Evolutionary conservation across 2,888 invertebrate species (phyloP).

Genomic region (Macrosiphum euphorbiae): DNA sequence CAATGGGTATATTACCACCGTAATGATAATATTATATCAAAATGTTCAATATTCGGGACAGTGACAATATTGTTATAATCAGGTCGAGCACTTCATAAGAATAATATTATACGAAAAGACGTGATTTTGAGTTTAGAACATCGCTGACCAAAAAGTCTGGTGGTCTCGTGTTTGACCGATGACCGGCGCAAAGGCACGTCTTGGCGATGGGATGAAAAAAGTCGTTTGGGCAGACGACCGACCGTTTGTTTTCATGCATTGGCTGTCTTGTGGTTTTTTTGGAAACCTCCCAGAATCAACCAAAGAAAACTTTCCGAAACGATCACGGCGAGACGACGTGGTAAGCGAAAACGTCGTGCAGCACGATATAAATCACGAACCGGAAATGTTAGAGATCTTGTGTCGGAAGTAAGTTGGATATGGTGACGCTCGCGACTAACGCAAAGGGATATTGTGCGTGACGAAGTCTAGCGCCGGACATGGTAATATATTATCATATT

Average conservation of each 20-base stretch:
- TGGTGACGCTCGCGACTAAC: background rate
- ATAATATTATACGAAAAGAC: background rate
- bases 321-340: background rate
- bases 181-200: background rate
- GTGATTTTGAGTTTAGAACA: background rate
- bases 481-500: background rate
- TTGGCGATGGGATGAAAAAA: background rate
- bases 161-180: background rate
- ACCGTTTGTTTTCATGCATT: slow-evolving; percentile 25
- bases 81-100: background rate
- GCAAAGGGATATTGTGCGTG: background rate
- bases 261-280: background rate
- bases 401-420: background rate
- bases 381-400: background rate
- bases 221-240: background rate
- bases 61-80: background rate
- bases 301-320: background rate
- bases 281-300: background rate
- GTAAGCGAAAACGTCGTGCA: background rate
- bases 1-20: too few species aligned
- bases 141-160: background rate
- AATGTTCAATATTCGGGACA: background rate
- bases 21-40: too few species aligned
- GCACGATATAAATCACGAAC: background rate
- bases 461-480: background rate